Evolutionary conservation across 2,888 invertebrate genomes (phyloP).

Genomic region (Drosophila helvetica): DNA sequence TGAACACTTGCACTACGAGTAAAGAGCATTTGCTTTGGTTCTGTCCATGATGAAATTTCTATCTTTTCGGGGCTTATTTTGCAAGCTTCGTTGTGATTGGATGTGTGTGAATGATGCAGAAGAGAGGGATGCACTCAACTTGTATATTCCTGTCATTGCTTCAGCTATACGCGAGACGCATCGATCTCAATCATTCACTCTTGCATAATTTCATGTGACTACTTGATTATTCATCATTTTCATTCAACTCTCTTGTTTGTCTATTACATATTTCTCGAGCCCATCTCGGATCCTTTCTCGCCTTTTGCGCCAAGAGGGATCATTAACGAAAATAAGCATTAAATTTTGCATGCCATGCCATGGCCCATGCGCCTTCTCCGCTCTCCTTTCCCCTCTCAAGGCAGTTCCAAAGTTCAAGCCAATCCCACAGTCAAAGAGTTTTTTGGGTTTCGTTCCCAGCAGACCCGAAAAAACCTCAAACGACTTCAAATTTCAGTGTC

Average conservation of each 20-base stretch:
- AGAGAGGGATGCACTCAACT: no score
- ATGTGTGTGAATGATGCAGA: no score
- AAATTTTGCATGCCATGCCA: conserved; percentile 21
- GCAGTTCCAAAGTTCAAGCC: conserved; percentile 25
- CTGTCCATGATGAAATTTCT: no score
- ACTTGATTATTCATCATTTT: not conserved
- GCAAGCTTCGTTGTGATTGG: no score
- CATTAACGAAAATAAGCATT: conserved; percentile 21
- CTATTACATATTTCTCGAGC: not conserved
- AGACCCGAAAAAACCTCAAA: conserved; percentile 41
- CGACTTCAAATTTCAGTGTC: conserved; percentile 48
- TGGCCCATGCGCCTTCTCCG: not conserved
- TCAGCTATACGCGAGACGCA: not conserved
- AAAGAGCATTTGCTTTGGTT: not conserved
- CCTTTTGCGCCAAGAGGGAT: conserved; percentile 9
- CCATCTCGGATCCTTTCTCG: not conserved
- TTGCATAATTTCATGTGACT: conserved; percentile 1
- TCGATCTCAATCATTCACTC: not conserved
- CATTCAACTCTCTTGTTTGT: not conserved
- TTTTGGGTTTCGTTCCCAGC: conserved; percentile 27
- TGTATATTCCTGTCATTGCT: not conserved
- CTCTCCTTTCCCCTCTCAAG: not conserved
- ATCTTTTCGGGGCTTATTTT: no score
- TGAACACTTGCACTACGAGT: no score
- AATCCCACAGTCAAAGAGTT: conserved; percentile 33